Evolutionary conservation across 2,797 vertebrate genomes (phyloP), one percentile per base, ranked within the genome.

Genomic region (Lycodopsis pacificus): DNA sequence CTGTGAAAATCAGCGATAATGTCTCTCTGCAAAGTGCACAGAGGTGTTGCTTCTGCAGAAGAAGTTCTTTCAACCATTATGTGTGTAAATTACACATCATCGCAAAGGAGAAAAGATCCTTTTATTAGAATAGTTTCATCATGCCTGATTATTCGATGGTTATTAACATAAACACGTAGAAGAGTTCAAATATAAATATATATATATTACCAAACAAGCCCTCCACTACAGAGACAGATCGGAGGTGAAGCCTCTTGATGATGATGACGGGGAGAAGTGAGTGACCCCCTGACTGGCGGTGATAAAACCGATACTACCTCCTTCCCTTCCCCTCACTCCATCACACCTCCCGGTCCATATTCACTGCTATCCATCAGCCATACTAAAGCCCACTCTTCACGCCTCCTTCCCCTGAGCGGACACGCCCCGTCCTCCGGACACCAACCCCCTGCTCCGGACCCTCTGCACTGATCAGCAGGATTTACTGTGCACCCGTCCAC

Each of bases 401-500:
- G 53, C 82, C 88, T 85, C 82, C 82, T 76, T 79, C 77, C 61
- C 59, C 42, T 1, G 74, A 70, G 71, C 80, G 83, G 88, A 78
- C 84, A 79, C 74, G 73, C 80, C 77, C 17, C 83, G 38, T 48
- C 68, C 56, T 22, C 9, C 44, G 10, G 15, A 13, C 10, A 13
- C 12, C 61, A 57, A 15, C 65, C 71, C 61, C 61, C 61, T 40
- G 56, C 68, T 63, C 69, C 49, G 68, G 68, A 14, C 2, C 79
- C 79, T 64, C 56, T 38, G 46, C 72, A 84, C 90, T 93, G 93
- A 94, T 95, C 93, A 93, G 92, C 78, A 83, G 92, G 93, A 94
- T 95, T 95, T 95, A 95, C 93, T 88, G 89, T 89, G 90, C 91
- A 87, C 83, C 91, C 79, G 77, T 87, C 91, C 86, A 88, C 93